Evolutionary conservation across 2,113 vertebrate genomes (phyloP).

Genomic region (Leucopternis melanops): DNA sequence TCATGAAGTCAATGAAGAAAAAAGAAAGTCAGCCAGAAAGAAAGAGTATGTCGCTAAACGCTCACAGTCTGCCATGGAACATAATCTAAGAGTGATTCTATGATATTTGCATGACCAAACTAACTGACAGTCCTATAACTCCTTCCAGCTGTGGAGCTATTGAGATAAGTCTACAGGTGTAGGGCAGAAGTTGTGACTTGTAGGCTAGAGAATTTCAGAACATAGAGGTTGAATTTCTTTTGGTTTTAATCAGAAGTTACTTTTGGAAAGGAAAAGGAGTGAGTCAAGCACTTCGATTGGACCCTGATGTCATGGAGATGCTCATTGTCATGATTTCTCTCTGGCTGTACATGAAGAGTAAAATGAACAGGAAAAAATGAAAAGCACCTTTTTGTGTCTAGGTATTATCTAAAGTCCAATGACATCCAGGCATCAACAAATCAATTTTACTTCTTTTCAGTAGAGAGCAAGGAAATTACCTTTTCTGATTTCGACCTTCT

Average conservation of each 20-base stretch:
- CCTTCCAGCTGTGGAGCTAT: background rate
- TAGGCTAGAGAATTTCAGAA: background rate
- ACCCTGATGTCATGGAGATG: background rate
- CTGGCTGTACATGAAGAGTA: background rate
- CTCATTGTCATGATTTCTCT: background rate
- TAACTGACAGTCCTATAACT: background rate
- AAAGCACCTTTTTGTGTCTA: background rate
- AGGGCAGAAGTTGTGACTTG: background rate
- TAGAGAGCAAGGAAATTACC: too few relatives aligned
- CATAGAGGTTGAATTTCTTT: background rate
- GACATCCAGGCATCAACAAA: too few relatives aligned
- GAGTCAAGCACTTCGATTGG: background rate
- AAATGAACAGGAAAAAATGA: background rate
- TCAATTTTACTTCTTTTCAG: too few relatives aligned
- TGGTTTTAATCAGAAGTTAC: background rate
- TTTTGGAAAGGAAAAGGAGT: background rate
- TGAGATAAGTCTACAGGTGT: background rate
- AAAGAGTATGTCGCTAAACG: conserved; percentile 85
- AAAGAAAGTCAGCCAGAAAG: conserved; percentile 94
- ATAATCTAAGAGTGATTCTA: background rate
- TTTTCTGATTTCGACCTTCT: too few relatives aligned
- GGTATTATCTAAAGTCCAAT: background rate
- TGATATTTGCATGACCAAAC: background rate
- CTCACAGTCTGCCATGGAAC: background rate
- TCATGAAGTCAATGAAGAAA: conserved; percentile 95